Evolutionary conservation across 2,888 invertebrate species (phyloP).

Genomic region (Clepsis dumicolana): DNA sequence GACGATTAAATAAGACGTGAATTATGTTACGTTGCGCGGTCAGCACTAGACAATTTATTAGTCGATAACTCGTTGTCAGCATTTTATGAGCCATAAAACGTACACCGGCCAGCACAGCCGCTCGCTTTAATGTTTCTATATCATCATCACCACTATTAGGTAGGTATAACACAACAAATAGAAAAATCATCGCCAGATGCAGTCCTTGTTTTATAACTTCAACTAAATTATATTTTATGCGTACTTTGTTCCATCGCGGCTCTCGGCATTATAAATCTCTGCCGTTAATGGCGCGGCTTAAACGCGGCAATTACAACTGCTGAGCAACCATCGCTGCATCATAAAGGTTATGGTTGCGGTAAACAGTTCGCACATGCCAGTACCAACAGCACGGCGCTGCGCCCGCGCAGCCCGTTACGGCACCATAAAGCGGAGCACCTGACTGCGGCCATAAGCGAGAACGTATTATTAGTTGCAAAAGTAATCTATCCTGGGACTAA

Average conservation of each 20-base stretch:
- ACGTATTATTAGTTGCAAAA: not conserved
- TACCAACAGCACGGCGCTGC: not conserved
- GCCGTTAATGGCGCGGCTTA: not conserved
- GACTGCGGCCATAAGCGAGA: not conserved
- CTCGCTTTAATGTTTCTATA: not conserved
- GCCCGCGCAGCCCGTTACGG: not conserved
- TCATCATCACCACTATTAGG: not conserved
- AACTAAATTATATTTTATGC: not conserved
- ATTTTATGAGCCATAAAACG: constrained; percentile 18
- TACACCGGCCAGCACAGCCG: constrained; percentile 7
- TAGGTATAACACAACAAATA: not conserved
- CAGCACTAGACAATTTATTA: constrained; percentile 14
- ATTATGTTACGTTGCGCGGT: constrained; percentile 8
- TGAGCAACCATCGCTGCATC: not conserved
- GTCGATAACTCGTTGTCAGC: constrained; percentile 16
- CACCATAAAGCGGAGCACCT: constrained; percentile 4
- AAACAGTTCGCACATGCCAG: constrained; percentile 1
- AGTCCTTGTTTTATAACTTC: not conserved
- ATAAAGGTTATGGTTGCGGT: constrained; percentile 18
- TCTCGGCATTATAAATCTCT: constrained; percentile 3
- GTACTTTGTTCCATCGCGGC: not conserved
- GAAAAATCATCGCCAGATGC: not conserved
- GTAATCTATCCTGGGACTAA: constrained; percentile 8
- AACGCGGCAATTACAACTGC: not conserved
- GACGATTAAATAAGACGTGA: not conserved